Evolutionary conservation across 2,113 vertebrate species (phyloP), one percentile per base, ranked within the genome.

Genomic region (Sinocyclocheilus anophthalmus): DNA sequence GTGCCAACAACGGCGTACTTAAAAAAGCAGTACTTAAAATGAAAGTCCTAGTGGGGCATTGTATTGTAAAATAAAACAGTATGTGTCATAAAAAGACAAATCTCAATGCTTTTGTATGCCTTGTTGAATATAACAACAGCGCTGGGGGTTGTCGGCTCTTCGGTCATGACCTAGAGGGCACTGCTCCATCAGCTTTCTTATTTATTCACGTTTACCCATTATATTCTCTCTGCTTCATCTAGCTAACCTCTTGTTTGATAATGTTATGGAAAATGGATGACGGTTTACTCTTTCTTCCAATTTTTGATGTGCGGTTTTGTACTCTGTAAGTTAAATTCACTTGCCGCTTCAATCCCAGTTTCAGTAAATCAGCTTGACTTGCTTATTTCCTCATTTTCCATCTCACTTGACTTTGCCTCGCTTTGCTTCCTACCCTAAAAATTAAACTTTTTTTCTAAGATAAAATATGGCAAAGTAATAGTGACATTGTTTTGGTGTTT

Each of bases 41-140:
- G 1, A 73, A 59, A 45, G 22, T 3, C 39, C 20, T 45, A 22
- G 10, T 48, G 22, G 39, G 70, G 42, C 72, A 48, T 24, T 75
- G 22, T 75, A 37, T 33, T 70, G 2, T 48, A 8, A 75, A 75
- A 42, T 73, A n/a, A 73, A 73, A 12, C 37, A 42, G 20, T 24
- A n/a, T n/a, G 22, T 76, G 42, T 50, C 72, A 76, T 76, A 48
- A 76, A 8, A 76, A 16, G 42, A 76, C 45, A 76, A 24, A 76
- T 50, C 72, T 3, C 12, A 3, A 24, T 24, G 42, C 72, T 48
- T 75, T 75, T 4, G 13, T 48, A 48, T 76, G n/a, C 72, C 5
- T 13, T 50, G 22, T 13, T 48, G 42, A 81, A 81, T 53, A 67
- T 76, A 61, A 45, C 55, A 86, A 45, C 18, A 84, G 67, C 11